Evolutionary conservation across 2,888 invertebrate genomes (phyloP).

Genomic region (Drosophila sordidula): DNA sequence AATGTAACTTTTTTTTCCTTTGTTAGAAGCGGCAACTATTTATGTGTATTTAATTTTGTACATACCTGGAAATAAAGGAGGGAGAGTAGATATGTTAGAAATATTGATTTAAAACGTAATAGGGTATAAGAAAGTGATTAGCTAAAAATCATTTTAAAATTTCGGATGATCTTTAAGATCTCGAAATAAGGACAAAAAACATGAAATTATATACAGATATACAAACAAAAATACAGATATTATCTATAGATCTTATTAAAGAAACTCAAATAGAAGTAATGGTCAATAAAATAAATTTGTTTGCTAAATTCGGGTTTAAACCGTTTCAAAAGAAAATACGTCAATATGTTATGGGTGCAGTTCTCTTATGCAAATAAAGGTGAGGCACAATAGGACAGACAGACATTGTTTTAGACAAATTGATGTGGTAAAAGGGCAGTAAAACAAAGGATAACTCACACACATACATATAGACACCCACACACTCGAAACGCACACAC

Average conservation of each 20-base stretch:
- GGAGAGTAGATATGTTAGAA: slow-evolving; percentile 7
- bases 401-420: slow-evolving; percentile 68
- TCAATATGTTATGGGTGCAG: slow-evolving; percentile 41
- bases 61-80: slow-evolving; percentile 57
- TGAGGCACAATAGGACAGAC: slow-evolving; percentile 12
- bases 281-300: slow-evolving; percentile 1
- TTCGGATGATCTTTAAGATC: no score
- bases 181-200: no score
- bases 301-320: slow-evolving; percentile 19
- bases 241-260: background rate
- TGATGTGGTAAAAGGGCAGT: slow-evolving; percentile 57
- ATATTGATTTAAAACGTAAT: background rate
- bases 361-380: slow-evolving; percentile 44
- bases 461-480: slow-evolving; percentile 5
- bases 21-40: no score
- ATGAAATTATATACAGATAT: no score
- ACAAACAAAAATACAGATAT: no score
- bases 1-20: no score
- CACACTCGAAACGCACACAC: slow-evolving; percentile 4
- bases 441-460: slow-evolving; percentile 40
- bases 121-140: no score
- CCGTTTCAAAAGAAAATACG: slow-evolving; percentile 15
- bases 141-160: no score
- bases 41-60: slow-evolving; percentile 12
- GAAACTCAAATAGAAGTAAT: background rate